phyloP scores from a whole-genome alignment of 2,888 invertebrate genomes.

The Mimas tiliae region DNA sequence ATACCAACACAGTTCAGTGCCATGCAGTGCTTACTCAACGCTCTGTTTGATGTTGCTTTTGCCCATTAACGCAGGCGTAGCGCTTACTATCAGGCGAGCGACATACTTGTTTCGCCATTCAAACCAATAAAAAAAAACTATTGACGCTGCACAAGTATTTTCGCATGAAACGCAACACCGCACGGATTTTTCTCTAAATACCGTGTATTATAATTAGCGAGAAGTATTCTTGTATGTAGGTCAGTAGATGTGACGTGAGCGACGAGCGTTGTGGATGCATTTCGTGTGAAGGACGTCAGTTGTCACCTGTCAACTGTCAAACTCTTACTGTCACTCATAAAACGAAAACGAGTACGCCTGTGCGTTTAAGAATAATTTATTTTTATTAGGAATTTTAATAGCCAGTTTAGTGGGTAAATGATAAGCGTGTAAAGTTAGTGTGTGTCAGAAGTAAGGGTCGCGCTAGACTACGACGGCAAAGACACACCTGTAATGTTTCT shows the following conservation, averaged over 20 bases:
- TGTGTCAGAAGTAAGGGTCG: not conserved
- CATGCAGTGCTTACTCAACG: no score
- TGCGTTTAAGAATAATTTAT: not conserved
- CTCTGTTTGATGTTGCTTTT: no score
- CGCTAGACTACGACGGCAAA: not conserved
- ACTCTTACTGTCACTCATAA: not conserved
- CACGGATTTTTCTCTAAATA: not conserved
- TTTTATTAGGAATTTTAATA: not conserved
- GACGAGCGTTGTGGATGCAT: conserved; percentile 38
- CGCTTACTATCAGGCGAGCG: no score
- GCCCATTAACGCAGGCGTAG: no score
- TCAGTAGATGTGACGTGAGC: conserved; percentile 39
- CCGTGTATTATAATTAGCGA: conserved; percentile 41
- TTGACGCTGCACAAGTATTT: not conserved
- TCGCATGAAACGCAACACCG: conserved; percentile 8
- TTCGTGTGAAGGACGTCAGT: conserved; percentile 36
- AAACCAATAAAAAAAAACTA: no score
- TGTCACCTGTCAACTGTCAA: not conserved
- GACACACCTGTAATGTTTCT: no score
- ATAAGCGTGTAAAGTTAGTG: not conserved
- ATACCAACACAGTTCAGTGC: no score
- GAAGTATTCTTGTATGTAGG: conserved; percentile 43
- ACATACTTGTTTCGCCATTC: no score
- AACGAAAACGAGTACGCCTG: not conserved
- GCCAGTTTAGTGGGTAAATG: not conserved